Evolutionary conservation across 2,888 invertebrate species (phyloP).

Genomic region (Drosophila crucigera): DNA sequence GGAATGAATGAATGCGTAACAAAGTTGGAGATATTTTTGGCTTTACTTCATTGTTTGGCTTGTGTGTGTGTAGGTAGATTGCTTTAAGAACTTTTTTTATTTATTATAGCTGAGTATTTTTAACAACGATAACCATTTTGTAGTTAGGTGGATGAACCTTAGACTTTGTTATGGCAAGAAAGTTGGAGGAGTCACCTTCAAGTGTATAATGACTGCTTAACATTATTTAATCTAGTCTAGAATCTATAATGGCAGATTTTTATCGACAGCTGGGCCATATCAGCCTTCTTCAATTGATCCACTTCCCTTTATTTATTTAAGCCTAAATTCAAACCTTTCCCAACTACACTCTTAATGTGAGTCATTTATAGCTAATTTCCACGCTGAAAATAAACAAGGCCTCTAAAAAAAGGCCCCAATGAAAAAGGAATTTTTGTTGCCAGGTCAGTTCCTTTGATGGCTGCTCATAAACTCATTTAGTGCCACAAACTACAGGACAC

Average conservation of each 20-base stretch:
- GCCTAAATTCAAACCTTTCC: neutral
- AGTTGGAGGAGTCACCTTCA: neutral
- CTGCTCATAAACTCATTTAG: conserved; percentile 9
- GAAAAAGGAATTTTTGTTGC: neutral
- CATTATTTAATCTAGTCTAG: neutral
- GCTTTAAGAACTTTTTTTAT: conserved; percentile 9
- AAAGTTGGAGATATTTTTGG: conserved; percentile 14
- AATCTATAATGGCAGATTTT: too few species aligned
- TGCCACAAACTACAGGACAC: neutral
- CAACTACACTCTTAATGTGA: neutral
- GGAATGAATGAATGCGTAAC: conserved; percentile 60
- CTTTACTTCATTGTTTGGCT: neutral
- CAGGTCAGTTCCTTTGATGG: conserved; percentile 8
- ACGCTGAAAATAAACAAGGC: conserved; percentile 5
- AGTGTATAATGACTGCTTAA: neutral
- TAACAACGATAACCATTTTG: conserved; percentile 8
- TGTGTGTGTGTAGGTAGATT: neutral
- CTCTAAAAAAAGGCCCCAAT: neutral
- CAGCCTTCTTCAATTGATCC: neutral
- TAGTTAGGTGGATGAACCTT: neutral
- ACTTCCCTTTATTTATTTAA: neutral
- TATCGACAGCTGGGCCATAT: neutral
- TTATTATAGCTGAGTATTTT: conserved; percentile 6
- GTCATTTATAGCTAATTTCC: neutral
- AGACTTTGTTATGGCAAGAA: neutral